Conservation (phyloP, 1,140 invertebrate species). For the Pachypeltis micranthus region DNA sequence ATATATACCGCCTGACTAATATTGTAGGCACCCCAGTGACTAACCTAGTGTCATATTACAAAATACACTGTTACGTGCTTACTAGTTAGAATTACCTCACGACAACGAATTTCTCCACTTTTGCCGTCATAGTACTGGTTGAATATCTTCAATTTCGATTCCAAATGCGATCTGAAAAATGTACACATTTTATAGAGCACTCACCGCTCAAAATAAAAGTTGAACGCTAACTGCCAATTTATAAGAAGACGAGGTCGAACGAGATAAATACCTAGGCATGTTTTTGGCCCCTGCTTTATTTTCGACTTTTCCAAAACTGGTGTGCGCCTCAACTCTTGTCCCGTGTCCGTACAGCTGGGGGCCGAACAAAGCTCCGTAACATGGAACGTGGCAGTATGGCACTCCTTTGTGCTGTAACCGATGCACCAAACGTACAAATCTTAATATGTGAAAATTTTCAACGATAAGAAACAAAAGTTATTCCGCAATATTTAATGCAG, state of each 20-base stretch:
- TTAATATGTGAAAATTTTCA: no score
- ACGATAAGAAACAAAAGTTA: no score
- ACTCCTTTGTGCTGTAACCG: constrained; percentile 70
- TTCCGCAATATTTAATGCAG: no score
- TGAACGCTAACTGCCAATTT: no score
- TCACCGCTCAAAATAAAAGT: no score
- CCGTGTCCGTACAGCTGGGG: constrained; percentile 77
- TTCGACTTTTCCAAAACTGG: constrained; percentile 65
- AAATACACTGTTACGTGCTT: no score
- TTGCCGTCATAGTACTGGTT: constrained; percentile 72
- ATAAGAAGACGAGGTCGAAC: no score
- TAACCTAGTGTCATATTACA: no score
- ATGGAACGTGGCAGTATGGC: constrained; percentile 82
- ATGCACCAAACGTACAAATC: no score
- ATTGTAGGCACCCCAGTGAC: no score
- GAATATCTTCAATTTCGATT: constrained; percentile 64
- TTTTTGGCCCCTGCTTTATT: constrained; percentile 36
- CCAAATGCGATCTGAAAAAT: constrained; percentile 54
- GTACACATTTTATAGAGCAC: no score
- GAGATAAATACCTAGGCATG: constrained; percentile 32
- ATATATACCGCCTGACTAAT: no score
- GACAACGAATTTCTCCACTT: constrained; percentile 58
- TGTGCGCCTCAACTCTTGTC: constrained; percentile 72
- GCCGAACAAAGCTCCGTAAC: constrained; percentile 78
- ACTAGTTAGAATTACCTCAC: constrained; percentile 43